A percentile compares a stretch with the other conserved stretches of the same genome.
These are phyloP conservation scores for Drosophila punjabiensis DNA, from an alignment of 1,140 invertebrate species.

Conservation along the genomic window DNA sequence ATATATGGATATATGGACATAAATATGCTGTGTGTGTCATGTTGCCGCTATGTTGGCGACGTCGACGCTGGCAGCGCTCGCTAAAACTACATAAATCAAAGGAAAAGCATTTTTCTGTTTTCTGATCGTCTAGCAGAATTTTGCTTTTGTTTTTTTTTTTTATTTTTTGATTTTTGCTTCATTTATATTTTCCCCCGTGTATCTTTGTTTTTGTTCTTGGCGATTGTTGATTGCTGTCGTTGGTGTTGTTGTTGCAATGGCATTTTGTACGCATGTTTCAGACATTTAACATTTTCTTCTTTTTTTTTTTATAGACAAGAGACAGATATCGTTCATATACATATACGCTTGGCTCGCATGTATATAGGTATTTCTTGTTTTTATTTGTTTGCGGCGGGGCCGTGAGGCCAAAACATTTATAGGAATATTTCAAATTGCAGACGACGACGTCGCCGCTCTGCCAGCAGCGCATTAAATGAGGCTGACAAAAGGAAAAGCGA, in stretches of 20 bases:
- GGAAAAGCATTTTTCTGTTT: constrained; percentile 73
- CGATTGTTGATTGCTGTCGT: constrained; percentile 66
- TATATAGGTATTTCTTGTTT: constrained; percentile 32
- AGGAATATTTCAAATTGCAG: constrained; percentile 74
- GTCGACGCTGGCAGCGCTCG: constrained; percentile 50
- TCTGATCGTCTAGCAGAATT: constrained; percentile 46
- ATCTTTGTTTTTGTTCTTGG: constrained; percentile 27
- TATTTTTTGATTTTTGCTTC: constrained; percentile 26
- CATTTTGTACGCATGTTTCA: constrained; percentile 79
- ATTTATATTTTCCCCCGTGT: constrained; percentile 36
- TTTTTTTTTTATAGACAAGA: constrained; percentile 63
- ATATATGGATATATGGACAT: constrained; percentile 30
- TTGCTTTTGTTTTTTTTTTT: constrained; percentile 38
- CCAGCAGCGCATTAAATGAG: constrained; percentile 57
- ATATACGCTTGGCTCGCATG: constrained; percentile 5
- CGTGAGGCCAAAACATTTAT: constrained; percentile 76
- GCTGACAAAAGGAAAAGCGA: constrained; percentile 52
- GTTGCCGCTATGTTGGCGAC: constrained; percentile 27
- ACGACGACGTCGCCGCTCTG: constrained; percentile 22
- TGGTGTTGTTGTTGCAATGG: constrained; percentile 55
- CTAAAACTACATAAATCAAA: constrained; percentile 80
- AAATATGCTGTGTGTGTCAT: constrained; percentile 46
- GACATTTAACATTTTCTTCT: constrained; percentile 73
- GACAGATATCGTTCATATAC: constrained; percentile 74
- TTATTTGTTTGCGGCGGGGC: constrained; percentile 52